phyloP scores from a whole-genome alignment of 2,888 invertebrate genomes.

The Phanerotoma sp. region DNA sequence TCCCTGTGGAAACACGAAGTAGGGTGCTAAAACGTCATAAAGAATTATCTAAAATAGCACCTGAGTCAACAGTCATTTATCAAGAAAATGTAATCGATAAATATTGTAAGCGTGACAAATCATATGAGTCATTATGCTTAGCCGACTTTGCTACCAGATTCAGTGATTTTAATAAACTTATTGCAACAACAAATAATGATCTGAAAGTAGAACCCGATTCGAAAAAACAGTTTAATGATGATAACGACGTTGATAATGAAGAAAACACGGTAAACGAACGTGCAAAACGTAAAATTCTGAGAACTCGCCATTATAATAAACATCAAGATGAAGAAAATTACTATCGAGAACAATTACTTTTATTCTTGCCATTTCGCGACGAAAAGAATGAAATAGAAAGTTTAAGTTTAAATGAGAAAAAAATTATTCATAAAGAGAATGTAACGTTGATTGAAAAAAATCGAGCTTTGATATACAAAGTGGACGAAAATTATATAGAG shows the following conservation, averaged over 20 bases:
- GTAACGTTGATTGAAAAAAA: background rate
- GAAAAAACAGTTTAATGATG: background rate
- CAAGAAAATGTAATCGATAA: background rate
- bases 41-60: background rate
- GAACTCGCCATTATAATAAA: background rate
- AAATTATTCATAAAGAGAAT: background rate
- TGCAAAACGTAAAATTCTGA: background rate
- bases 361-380: constrained; percentile 4
- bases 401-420: background rate
- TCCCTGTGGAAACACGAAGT: background rate
- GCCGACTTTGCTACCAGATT: constrained; percentile 7
- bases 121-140: background rate
- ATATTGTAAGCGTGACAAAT: background rate
- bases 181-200: too few species aligned
- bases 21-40: background rate
- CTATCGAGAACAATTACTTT: constrained; percentile 5
- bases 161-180: background rate
- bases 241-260: background rate
- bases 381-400: too few species aligned
- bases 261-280: background rate
- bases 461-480: background rate
- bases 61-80: background rate
- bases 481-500: background rate
- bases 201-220: too few species aligned
- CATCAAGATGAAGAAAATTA: constrained; percentile 7